Percentiles rank a stretch among this genome's conserved stretches.
Evolutionary conservation across 92 coral and sea anemone genomes (phyloP).

Genomic region (Epizoanthus ramosus): DNA sequence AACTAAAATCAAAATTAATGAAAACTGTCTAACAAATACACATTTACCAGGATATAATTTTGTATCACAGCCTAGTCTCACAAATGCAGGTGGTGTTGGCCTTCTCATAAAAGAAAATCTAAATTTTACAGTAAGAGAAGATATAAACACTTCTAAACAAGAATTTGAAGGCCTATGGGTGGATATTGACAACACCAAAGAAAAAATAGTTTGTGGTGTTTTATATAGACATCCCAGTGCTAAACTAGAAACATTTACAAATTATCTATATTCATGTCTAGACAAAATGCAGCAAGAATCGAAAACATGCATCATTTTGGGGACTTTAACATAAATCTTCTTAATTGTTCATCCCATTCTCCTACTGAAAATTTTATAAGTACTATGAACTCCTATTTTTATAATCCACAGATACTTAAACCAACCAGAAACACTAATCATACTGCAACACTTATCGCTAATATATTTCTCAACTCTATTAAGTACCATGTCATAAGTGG

Average conservation of each 20-base stretch:
- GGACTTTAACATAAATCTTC: slow-evolving; percentile 61
- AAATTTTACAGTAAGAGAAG: slow-evolving; percentile 38
- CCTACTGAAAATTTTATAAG: slow-evolving; percentile 61
- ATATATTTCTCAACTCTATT: slow-evolving; percentile 58
- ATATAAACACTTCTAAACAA: slow-evolving; percentile 30
- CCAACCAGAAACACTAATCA: slow-evolving; percentile 53
- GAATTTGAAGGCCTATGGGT: slow-evolving; percentile 76
- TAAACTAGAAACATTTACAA: slow-evolving; percentile 52
- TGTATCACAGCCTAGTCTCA: slow-evolving; percentile 53
- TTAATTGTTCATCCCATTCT: slow-evolving; percentile 50
- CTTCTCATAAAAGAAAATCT: slow-evolving; percentile 35
- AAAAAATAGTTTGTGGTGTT: slow-evolving; percentile 65
- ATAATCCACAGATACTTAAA: slow-evolving; percentile 60
- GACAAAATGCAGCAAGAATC: slow-evolving; percentile 54
- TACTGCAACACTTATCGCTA: slow-evolving; percentile 54
- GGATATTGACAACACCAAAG: slow-evolving; percentile 54
- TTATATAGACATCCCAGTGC: slow-evolving; percentile 70
- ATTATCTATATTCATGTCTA: slow-evolving; percentile 42
- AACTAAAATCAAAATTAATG: slow-evolving; percentile 59
- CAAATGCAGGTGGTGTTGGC: slow-evolving; percentile 66
- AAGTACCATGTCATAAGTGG: slow-evolving; percentile 61
- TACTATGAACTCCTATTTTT: slow-evolving; percentile 46
- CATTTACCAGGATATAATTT: slow-evolving; percentile 52
- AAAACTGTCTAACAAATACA: slow-evolving; percentile 34
- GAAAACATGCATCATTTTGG: slow-evolving; percentile 56